These are phyloP conservation scores for Haliclystus octoradiatus DNA, from an alignment of 30 jellyfish, hydroid and myxozoan genomes.

Conservation along the genomic window DNA sequence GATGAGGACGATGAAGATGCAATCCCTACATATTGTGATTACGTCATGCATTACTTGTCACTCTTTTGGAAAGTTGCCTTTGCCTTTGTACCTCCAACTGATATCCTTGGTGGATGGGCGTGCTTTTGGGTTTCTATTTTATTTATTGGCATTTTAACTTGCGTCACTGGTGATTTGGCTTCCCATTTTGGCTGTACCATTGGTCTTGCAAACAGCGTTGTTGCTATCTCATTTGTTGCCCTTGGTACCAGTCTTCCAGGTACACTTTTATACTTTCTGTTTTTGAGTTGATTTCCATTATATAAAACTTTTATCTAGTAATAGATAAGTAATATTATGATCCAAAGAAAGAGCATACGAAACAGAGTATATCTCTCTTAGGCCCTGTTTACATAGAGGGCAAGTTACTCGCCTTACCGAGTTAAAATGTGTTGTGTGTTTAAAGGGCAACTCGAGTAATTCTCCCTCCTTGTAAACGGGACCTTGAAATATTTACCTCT, in stretches of 20 bases:
- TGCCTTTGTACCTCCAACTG: conserved; percentile 96
- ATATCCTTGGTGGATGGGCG: conserved; percentile 95
- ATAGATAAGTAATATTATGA: too few species aligned
- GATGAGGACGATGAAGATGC: conserved; percentile 85
- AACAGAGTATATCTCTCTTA: too few species aligned
- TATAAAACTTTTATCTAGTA: too few species aligned
- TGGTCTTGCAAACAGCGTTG: conserved; percentile 98
- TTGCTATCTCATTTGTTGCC: conserved; percentile 94
- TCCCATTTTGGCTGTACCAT: conserved; percentile 97
- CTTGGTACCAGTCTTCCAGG: conserved; percentile 98
- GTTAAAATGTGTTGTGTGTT: too few species aligned
- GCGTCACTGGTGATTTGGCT: conserved; percentile 92
- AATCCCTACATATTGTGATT: conserved; percentile 79
- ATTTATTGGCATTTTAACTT: conserved; percentile 79
- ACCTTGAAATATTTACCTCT: too few species aligned
- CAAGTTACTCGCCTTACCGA: too few species aligned
- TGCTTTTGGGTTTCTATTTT: conserved; percentile 70
- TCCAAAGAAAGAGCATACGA: too few species aligned
- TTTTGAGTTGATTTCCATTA: too few species aligned
- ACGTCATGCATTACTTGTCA: conserved; percentile 94
- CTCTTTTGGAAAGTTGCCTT: conserved; percentile 82
- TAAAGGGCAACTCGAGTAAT: too few species aligned
- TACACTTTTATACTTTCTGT: too few species aligned
- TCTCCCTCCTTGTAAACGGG: too few species aligned
- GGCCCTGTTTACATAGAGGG: too few species aligned